Conservation (phyloP, 1,140 invertebrate genomes). For the Penaeus vannamei region DNA sequence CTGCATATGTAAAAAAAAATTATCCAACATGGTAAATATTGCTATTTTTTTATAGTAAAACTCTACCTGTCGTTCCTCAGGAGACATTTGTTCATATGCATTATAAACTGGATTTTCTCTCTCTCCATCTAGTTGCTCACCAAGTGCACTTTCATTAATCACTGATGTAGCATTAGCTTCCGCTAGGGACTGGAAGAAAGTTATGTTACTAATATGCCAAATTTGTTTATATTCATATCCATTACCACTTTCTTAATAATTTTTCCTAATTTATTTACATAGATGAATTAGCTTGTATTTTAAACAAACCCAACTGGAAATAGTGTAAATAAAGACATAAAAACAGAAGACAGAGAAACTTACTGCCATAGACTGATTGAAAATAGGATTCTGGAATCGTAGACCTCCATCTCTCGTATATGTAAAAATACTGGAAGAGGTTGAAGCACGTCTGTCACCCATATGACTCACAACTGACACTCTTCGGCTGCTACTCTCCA, state of each 20-base stretch:
- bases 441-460: constrained; percentile 40
- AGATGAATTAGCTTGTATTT: too few relatives aligned
- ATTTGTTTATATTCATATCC: too few relatives aligned
- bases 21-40: not conserved
- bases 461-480: constrained; percentile 54
- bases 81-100: constrained; percentile 52
- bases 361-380: constrained; percentile 62
- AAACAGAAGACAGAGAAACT: constrained; percentile 5
- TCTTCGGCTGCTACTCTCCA: constrained; percentile 52
- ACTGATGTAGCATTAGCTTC: constrained; percentile 38
- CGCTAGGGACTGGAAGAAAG: constrained; percentile 40
- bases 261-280: too few relatives aligned
- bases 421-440: constrained; percentile 38
- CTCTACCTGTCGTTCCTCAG: constrained; percentile 45
- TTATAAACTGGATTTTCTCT: constrained; percentile 57
- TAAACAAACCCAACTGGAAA: not conserved
- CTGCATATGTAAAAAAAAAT: not conserved
- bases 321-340: not conserved
- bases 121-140: constrained; percentile 40
- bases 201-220: not conserved
- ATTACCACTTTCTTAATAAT: too few relatives aligned
- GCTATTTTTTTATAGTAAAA: not conserved
- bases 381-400: constrained; percentile 54
- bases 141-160: constrained; percentile 8
- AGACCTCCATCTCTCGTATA: constrained; percentile 58